Conservation (phyloP, 2,888 invertebrate species). For the Dolichopus griseipennis region DNA sequence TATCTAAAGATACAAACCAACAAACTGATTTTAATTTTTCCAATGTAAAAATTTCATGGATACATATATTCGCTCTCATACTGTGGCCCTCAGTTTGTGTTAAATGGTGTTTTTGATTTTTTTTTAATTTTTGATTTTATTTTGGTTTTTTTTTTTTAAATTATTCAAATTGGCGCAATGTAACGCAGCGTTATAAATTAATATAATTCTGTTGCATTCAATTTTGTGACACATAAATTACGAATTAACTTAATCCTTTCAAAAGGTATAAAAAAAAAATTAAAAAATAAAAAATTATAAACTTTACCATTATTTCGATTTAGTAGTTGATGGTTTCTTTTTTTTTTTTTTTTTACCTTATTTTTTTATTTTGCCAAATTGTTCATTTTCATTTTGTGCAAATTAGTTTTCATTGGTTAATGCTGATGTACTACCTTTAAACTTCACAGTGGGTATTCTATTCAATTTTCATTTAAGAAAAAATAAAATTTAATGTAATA, state of each 20-base stretch:
- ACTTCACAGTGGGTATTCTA: background rate
- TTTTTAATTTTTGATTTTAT: too few relatives aligned
- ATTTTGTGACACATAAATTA: conserved; percentile 45
- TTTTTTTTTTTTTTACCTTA: too few relatives aligned
- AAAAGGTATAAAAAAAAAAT: background rate
- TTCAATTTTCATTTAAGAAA: background rate
- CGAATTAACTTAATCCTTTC: conserved; percentile 43
- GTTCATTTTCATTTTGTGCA: conserved; percentile 28
- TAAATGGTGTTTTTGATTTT: too few relatives aligned
- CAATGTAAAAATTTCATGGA: too few relatives aligned
- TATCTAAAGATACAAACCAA: background rate
- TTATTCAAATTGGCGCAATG: conserved; percentile 19
- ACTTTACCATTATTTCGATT: background rate
- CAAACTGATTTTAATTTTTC: too few relatives aligned
- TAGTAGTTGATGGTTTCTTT: background rate
- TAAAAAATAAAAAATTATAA: background rate
- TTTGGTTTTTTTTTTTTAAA: too few relatives aligned
- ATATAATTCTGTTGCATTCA: conserved; percentile 44
- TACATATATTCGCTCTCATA: too few relatives aligned
- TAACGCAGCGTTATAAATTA: conserved; percentile 37
- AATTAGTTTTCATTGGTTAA: conserved; percentile 21
- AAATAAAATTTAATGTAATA: too few relatives aligned
- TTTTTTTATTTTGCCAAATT: conserved; percentile 16
- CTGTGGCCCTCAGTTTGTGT: too few relatives aligned
- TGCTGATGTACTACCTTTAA: conserved; percentile 2